Evolutionary conservation across 2,113 vertebrate species (phyloP).

Genomic region (Pelvicachromis taeniatus): DNA sequence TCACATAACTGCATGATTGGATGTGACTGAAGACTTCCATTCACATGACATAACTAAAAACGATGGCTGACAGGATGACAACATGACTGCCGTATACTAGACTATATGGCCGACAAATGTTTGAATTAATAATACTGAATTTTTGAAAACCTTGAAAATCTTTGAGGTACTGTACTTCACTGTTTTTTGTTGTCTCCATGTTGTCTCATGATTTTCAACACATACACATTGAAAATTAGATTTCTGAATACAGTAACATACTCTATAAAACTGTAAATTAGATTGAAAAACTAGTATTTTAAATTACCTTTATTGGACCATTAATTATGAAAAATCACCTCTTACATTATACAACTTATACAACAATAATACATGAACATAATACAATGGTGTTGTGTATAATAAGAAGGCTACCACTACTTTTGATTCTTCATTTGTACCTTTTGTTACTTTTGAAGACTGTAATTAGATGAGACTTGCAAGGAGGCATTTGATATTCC

Average conservation of each 20-base stretch:
- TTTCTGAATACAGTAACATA: background rate
- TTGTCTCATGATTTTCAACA: background rate
- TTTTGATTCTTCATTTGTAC: too few relatives aligned
- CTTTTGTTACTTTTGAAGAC: too few relatives aligned
- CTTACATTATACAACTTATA: too few relatives aligned
- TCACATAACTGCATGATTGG: background rate
- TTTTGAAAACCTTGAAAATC: background rate
- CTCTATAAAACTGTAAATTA: too few relatives aligned
- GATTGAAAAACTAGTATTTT: too few relatives aligned
- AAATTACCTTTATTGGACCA: too few relatives aligned
- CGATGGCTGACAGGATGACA: background rate
- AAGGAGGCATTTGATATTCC: background rate
- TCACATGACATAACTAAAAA: background rate
- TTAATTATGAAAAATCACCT: too few relatives aligned
- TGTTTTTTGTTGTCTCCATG: background rate
- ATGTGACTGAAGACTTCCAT: background rate
- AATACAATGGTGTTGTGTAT: too few relatives aligned
- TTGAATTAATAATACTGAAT: background rate
- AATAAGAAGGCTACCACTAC: too few relatives aligned
- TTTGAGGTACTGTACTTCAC: background rate
- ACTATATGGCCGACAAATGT: background rate
- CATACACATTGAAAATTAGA: background rate
- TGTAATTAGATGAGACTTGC: background rate
- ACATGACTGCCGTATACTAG: background rate
- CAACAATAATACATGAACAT: too few relatives aligned